Evolutionary conservation across 2,797 vertebrate species (phyloP).

Genomic region (Cottoperca gobio): DNA sequence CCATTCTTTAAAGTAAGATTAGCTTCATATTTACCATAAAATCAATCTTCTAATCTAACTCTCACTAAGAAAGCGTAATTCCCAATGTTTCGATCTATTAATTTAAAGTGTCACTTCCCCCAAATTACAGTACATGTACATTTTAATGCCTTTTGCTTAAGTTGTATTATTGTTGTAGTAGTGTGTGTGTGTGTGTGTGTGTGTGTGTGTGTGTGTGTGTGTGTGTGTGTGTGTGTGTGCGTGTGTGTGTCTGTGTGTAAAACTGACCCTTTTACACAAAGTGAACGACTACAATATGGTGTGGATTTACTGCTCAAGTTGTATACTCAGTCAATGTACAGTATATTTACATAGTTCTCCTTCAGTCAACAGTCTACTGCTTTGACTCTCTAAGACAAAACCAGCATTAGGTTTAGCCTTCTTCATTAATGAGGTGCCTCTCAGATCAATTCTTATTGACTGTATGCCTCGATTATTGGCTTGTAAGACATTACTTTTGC

Average conservation of each 20-base stretch:
- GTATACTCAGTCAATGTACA: background rate
- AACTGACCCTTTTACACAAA: background rate
- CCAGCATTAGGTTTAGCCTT: conserved; percentile 47
- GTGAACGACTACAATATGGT: background rate
- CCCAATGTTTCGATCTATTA: background rate
- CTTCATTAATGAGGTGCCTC: conserved; percentile 75
- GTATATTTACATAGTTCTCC: conserved; percentile 26
- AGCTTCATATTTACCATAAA: background rate
- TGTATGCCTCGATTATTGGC: conserved; percentile 74
- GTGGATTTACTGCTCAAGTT: conserved; percentile 6
- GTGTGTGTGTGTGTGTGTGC: background rate
- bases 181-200: background rate
- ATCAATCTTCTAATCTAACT: background rate
- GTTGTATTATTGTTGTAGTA: background rate
- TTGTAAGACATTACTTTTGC: conserved; percentile 81
- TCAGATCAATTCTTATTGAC: conserved; percentile 79
- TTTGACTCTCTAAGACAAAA: conserved; percentile 46
- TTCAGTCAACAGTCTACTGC: conserved; percentile 22
- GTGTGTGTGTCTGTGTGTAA: too few species aligned
- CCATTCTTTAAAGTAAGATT: background rate
- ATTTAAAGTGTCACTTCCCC: background rate
- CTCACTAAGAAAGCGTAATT: background rate
- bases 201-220: too few species aligned
- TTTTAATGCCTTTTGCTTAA: background rate
- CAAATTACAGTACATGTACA: too few species aligned